Conservation (phyloP, 2,113 vertebrate genomes). For the Plotosus lineatus region DNA sequence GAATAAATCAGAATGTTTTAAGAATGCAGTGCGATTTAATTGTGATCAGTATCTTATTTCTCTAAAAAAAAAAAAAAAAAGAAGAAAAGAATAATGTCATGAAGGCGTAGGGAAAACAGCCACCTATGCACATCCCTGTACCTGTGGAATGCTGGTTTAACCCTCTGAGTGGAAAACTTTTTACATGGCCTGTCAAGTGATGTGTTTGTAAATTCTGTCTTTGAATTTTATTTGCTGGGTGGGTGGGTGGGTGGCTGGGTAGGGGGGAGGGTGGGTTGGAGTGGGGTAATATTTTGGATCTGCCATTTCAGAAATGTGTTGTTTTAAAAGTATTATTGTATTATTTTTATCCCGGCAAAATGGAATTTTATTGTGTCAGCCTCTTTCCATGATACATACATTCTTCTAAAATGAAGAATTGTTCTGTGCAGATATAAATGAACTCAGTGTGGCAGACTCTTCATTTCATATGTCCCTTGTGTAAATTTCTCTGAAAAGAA, state of each 20-base stretch:
- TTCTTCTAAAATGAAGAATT: slow-evolving; percentile 51
- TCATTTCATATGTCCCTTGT: slow-evolving; percentile 45
- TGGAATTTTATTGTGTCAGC: slow-evolving; percentile 50
- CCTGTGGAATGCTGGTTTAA: slow-evolving; percentile 16
- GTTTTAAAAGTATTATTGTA: slow-evolving; percentile 52
- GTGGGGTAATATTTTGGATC: slow-evolving; percentile 28
- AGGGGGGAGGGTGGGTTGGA: neutral
- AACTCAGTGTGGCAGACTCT: slow-evolving; percentile 38
- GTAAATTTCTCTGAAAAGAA: slow-evolving; percentile 41
- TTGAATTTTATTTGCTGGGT: slow-evolving; percentile 49
- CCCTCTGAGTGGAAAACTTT: slow-evolving; percentile 35
- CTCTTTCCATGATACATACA: slow-evolving; percentile 49
- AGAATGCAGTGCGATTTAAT: slow-evolving; percentile 20
- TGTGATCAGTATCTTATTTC: slow-evolving; percentile 24
- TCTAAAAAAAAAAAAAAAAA: slow-evolving; percentile 1
- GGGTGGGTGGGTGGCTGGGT: slow-evolving; percentile 8
- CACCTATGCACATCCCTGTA: slow-evolving; percentile 36
- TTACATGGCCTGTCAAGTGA: slow-evolving; percentile 48
- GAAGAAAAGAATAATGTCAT: neutral
- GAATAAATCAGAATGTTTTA: slow-evolving; percentile 18
- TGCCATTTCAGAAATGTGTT: slow-evolving; percentile 44
- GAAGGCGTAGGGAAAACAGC: slow-evolving; percentile 15
- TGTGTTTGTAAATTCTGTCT: slow-evolving; percentile 54
- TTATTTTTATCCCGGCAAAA: slow-evolving; percentile 28
- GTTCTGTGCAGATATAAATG: slow-evolving; percentile 44